Conservation (phyloP, 2,113 vertebrate species). For the Barnardius zonarius region DNA sequence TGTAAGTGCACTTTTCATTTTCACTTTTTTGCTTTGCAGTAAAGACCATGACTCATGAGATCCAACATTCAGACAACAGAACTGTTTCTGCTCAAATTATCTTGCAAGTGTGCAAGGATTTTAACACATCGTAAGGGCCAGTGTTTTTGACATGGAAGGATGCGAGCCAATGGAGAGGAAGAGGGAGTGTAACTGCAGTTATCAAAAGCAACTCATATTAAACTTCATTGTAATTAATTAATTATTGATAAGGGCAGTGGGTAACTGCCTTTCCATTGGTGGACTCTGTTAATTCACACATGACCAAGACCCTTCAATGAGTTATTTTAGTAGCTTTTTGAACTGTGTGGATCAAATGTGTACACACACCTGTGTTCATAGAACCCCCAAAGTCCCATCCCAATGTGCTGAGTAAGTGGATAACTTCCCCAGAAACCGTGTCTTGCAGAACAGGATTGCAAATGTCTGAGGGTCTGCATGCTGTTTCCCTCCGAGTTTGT, state of each 20-base stretch:
- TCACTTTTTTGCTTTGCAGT: not conserved
- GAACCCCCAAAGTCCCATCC: not conserved
- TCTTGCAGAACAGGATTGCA: not conserved
- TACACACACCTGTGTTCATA: not conserved
- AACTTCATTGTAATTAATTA: not conserved
- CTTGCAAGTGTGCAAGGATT: not conserved
- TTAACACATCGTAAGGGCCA: not conserved
- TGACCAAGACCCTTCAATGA: not conserved
- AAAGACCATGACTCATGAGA: rapidly evolving
- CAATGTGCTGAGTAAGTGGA: not conserved
- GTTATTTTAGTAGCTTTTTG: not conserved
- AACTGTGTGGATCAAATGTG: not conserved
- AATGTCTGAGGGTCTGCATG: not conserved
- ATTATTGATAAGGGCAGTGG: not conserved
- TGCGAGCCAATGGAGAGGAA: not conserved
- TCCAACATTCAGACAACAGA: not conserved
- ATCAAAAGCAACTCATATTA: not conserved
- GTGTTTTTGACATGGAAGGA: not conserved
- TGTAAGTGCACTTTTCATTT: slow-evolving; percentile 78
- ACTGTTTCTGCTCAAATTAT: not conserved
- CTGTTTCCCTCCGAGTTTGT: not conserved
- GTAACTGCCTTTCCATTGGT: not conserved
- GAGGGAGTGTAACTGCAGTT: not conserved
- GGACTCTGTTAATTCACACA: not conserved
- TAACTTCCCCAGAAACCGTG: not conserved